Evolutionary conservation across 2,888 invertebrate species (phyloP), one percentile per base, ranked within the genome.

Genomic region (Drosophila stalkeri): DNA sequence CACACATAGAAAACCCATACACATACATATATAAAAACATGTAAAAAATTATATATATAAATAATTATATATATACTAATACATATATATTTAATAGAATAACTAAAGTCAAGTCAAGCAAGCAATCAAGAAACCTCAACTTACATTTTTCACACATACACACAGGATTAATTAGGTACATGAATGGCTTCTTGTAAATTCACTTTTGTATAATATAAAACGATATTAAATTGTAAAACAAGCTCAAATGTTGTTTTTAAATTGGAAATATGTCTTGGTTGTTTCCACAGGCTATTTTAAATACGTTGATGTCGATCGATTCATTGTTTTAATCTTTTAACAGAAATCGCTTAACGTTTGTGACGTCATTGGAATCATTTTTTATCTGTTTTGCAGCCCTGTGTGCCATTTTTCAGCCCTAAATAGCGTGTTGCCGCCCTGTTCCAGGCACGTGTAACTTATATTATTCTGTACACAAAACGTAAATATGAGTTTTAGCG

Each of bases 131-230:
- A 88, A 85, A 85, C 85, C 85, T 85, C 85, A 85, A 83, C 75
- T 71, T 80, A 74, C 63, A 76, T 75, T 71, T 75, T 82, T 76
- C 74, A 75, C 75, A 46, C 27, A 44, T 20, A 66, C 31, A 64
- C 46, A 54, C 20, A 67, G 54, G 76, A 72, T 81, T 69, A 80
- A 60, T 77, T 69, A 80, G 75, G 76, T 76, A 81, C 73, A 81
- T 82, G 68, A 72, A 77, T 52, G 67, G 87, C 89, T 86, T 81
- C 86, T 89, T 86, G 86, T 89, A 85, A 85, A 89, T 85, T 87
- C 71, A 84, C 55, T 82, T 86, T 86, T 86, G 87, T 86, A 86
- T 74, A 86, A 86, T 74, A 82, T 73, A 83, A 81, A 72, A 72
- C 76, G 85, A 86, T 89, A 86, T 86, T 86, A 82, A 89, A 89